Conservation (phyloP, 1,140 invertebrate species). For the Sitobion miscanthi region DNA sequence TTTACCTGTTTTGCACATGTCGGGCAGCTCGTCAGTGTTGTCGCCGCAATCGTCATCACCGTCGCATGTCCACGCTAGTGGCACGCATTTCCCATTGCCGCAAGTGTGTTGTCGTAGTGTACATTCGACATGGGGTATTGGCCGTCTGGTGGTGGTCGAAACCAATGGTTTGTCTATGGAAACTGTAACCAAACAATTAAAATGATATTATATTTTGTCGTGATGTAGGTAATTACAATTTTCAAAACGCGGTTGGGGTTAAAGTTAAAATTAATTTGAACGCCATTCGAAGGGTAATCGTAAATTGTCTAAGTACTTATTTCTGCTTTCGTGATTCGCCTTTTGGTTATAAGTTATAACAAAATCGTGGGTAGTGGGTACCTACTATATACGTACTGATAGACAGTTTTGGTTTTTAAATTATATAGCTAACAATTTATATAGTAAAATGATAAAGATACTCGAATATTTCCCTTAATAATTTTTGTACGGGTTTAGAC, state of each 20-base stretch:
- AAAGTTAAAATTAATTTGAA: not conserved
- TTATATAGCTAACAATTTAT: not conserved
- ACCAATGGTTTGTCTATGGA: not conserved
- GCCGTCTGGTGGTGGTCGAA: not conserved
- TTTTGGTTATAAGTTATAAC: too few relatives aligned
- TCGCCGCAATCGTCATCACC: conserved; percentile 80
- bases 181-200: not conserved
- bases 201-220: not conserved
- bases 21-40: conserved; percentile 76
- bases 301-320: not conserved
- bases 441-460: not conserved
- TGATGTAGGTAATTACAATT: not conserved
- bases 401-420: not conserved
- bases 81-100: conserved; percentile 81
- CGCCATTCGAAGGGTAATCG: not conserved
- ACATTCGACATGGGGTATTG: conserved; percentile 64
- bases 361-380: too few relatives aligned
- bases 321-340: not conserved
- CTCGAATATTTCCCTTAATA: not conserved
- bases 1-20: conserved; percentile 72
- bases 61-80: conserved; percentile 80
- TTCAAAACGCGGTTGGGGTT: not conserved
- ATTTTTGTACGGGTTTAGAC: not conserved
- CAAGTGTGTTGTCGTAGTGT: conserved; percentile 78
- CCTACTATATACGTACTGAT: not conserved